Conservation (phyloP, 2,797 vertebrate genomes). For the Okamejei kenojei region DNA sequence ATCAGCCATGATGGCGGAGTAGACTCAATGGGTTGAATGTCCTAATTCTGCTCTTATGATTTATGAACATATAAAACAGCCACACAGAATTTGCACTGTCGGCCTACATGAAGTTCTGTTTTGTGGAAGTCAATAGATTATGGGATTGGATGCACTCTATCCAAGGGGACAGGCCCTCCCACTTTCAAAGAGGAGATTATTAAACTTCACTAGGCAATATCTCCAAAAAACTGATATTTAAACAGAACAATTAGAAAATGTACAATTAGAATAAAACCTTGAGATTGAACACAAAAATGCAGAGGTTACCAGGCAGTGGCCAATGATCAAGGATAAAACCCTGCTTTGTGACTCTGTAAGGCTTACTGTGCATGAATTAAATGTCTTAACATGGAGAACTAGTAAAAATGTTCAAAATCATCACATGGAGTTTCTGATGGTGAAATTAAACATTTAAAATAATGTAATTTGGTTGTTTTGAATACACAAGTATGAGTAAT, state of each 20-base stretch:
- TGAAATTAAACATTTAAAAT: neutral
- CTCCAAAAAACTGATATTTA: neutral
- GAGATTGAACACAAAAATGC: neutral
- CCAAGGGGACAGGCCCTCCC: neutral
- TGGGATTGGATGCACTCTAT: neutral
- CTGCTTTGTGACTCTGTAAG: neutral
- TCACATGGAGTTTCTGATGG: neutral
- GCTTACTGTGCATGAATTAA: neutral
- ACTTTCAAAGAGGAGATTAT: neutral
- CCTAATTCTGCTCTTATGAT: too few relatives aligned
- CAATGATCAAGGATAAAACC: neutral
- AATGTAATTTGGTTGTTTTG: neutral
- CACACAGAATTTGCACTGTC: neutral
- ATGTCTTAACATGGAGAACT: neutral
- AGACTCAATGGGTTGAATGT: too few relatives aligned
- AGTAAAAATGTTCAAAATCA: neutral
- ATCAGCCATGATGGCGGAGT: too few relatives aligned
- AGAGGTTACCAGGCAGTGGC: neutral
- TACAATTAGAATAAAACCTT: neutral
- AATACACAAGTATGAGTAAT: neutral
- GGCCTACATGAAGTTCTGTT: neutral
- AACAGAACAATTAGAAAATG: neutral
- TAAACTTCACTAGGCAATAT: neutral
- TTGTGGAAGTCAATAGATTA: neutral
- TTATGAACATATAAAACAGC: neutral